Percentiles rank a stretch among this genome's conserved stretches.
Evolutionary conservation across 37 sponge, comb jelly and placozoan species (phyloP).

Genomic region (Haliclona indistincta): DNA sequence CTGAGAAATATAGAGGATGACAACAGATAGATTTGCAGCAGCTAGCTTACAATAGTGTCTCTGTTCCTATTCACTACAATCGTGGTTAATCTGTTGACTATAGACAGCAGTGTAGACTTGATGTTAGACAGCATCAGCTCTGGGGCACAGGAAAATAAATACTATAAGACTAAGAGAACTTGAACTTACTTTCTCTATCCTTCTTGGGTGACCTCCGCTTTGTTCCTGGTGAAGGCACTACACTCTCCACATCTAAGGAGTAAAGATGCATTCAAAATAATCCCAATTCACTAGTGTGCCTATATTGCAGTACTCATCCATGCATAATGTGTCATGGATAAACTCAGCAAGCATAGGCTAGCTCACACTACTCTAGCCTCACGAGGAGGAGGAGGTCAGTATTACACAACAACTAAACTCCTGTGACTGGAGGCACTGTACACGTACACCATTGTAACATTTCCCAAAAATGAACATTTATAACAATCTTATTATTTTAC

Average conservation of each 20-base stretch:
- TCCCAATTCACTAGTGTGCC: too few relatives aligned
- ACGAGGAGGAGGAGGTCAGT: too few relatives aligned
- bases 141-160: not conserved
- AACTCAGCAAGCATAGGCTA: too few relatives aligned
- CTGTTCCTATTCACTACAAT: not conserved
- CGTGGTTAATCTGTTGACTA: not conserved
- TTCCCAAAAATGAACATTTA: not conserved
- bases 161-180: not conserved
- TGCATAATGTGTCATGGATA: too few relatives aligned
- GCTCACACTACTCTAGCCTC: too few relatives aligned
- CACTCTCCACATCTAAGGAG: slow-evolving; percentile 45
- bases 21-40: not conserved
- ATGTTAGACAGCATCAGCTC: slow-evolving; percentile 3
- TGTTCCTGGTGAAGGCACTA: slow-evolving; percentile 24
- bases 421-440: not conserved
- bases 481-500: too few relatives aligned
- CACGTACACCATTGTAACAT: too few relatives aligned
- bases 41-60: slow-evolving; percentile 1
- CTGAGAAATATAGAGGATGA: not conserved
- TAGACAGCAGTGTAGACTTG: not conserved
- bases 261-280: too few relatives aligned
- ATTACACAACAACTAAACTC: too few relatives aligned
- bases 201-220: slow-evolving; percentile 32
- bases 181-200: slow-evolving; percentile 31
- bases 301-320: too few relatives aligned